Conservation (phyloP, 1,140 invertebrate species). For the Cherax quadricarinatus region DNA sequence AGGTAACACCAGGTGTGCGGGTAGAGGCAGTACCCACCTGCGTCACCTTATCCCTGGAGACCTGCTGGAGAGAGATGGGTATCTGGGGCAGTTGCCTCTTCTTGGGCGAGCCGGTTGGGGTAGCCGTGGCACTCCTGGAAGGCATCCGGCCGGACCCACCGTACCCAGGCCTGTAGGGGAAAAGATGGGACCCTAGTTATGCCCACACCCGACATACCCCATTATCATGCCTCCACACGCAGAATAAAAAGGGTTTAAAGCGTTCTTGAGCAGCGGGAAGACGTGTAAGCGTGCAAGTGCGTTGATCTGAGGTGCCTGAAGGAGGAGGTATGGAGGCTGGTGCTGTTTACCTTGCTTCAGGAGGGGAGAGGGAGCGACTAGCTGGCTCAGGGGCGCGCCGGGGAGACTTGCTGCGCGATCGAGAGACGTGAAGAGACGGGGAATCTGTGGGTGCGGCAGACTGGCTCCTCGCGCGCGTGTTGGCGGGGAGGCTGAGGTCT, state of each 20-base stretch:
- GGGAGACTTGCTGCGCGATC: conserved; percentile 78
- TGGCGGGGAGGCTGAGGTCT: conserved; percentile 55
- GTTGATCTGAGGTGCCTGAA: not conserved
- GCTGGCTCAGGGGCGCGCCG: conserved; percentile 81
- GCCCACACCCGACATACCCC: too few relatives aligned
- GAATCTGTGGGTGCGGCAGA: conserved; percentile 86
- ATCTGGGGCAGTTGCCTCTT: conserved; percentile 96
- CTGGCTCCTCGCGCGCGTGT: conserved; percentile 80
- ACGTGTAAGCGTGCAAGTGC: not conserved
- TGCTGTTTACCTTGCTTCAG: conserved; percentile 81
- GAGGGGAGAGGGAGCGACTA: conserved; percentile 86
- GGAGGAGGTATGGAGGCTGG: conserved; percentile 20
- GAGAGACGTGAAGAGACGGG: conserved; percentile 78
- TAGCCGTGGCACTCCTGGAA: conserved; percentile 91
- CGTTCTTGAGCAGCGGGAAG: too few relatives aligned
- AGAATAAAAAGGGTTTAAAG: too few relatives aligned
- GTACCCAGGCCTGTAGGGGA: conserved; percentile 48
- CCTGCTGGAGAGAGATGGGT: conserved; percentile 78
- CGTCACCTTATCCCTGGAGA: conserved; percentile 71
- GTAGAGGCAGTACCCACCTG: conserved; percentile 47
- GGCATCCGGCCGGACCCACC: conserved; percentile 74
- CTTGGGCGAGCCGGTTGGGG: conserved; percentile 95
- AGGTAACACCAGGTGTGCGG: not conserved
- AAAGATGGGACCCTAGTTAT: too few relatives aligned
- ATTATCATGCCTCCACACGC: too few relatives aligned